phyloP scores from a whole-genome alignment of 2,888 invertebrate species.

The Galeruca laticollis region DNA sequence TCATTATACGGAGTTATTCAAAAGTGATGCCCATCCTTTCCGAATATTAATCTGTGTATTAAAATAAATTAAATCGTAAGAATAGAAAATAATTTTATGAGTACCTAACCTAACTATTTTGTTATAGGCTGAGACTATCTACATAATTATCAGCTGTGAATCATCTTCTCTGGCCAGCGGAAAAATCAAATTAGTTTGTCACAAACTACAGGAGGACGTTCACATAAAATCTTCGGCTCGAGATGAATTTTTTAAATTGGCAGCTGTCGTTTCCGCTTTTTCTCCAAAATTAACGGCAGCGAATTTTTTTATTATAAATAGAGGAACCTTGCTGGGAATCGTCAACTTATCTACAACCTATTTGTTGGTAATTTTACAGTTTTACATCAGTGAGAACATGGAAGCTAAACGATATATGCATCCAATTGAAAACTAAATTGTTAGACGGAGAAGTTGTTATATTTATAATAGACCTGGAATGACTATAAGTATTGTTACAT shows the following conservation, averaged over 20 bases:
- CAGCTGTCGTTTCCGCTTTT: background rate
- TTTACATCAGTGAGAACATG: constrained; percentile 1
- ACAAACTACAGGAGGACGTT: constrained; percentile 10
- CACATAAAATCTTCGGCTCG: background rate
- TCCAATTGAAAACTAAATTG: too few relatives aligned
- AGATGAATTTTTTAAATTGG: constrained; percentile 16
- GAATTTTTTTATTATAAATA: constrained; percentile 10
- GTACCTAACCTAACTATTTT: too few relatives aligned
- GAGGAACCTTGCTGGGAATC: constrained; percentile 3
- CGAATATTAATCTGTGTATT: too few relatives aligned
- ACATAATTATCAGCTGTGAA: constrained; percentile 7
- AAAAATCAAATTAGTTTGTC: constrained; percentile 9
- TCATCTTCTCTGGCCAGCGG: background rate
- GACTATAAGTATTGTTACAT: too few relatives aligned
- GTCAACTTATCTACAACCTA: constrained; percentile 9
- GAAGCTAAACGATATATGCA: too few relatives aligned
- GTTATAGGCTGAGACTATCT: background rate
- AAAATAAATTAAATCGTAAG: too few relatives aligned
- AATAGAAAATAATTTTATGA: too few relatives aligned
- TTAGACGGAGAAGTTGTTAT: too few relatives aligned
- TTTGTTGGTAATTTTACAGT: constrained; percentile 12
- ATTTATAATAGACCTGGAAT: too few relatives aligned
- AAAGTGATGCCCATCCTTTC: too few relatives aligned
- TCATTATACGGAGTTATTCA: too few relatives aligned
- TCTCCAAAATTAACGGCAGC: constrained; percentile 10